Conservation (phyloP, 2,113 vertebrate genomes). For the Callithrix jacchus region DNA sequence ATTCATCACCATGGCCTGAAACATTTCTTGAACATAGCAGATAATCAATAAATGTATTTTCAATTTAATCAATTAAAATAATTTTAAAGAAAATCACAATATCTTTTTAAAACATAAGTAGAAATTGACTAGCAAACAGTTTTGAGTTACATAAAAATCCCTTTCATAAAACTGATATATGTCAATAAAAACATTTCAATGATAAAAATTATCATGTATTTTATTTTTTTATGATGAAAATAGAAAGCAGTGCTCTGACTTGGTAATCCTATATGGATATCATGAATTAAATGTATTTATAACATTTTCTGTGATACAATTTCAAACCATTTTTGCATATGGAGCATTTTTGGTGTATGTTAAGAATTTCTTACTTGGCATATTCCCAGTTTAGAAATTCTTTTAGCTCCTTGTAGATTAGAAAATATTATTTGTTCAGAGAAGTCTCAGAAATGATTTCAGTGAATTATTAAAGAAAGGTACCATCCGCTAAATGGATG, state of each 20-base stretch:
- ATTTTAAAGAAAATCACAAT: background rate
- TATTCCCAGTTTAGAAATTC: background rate
- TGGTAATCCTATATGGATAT: background rate
- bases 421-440: background rate
- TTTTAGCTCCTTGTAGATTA: background rate
- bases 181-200: background rate
- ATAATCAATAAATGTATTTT: background rate
- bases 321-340: background rate
- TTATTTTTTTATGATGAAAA: background rate
- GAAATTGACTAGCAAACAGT: background rate
- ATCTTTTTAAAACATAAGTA: background rate
- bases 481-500: background rate
- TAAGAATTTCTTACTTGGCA: background rate
- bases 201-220: background rate
- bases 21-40: background rate
- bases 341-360: background rate
- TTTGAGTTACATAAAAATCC: background rate
- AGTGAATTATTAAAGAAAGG: background rate
- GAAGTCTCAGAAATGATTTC: background rate
- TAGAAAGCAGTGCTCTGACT: background rate
- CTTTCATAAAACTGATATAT: background rate
- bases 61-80: background rate
- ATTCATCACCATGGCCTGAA: background rate
- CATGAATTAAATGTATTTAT: constrained; percentile 4
- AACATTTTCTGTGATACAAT: background rate